A percentile compares a stretch with the other conserved stretches of the same genome.
These are phyloP conservation scores for Saguinus imperator DNA, from an alignment of 2,113 vertebrate species.

Conservation along the genomic window DNA sequence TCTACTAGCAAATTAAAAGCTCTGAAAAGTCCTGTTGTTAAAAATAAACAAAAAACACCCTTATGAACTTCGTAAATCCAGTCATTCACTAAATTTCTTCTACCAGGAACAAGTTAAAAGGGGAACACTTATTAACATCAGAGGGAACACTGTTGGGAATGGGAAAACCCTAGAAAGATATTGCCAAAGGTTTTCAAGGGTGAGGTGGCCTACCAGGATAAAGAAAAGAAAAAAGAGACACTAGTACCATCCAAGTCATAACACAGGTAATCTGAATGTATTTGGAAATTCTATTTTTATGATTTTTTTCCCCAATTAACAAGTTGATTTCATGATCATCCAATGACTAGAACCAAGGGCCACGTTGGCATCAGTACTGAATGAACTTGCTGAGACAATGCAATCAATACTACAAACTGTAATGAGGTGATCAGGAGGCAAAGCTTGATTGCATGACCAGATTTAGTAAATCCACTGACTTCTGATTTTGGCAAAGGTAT, in stretches of 20 bases:
- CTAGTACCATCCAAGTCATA: not conserved
- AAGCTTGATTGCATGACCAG: conserved; percentile 23
- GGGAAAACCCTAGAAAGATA: not conserved
- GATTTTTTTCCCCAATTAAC: conserved; percentile 3
- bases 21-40: not conserved
- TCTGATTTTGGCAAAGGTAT: conserved; percentile 40
- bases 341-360: conserved; percentile 3
- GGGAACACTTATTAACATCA: not conserved
- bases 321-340: conserved; percentile 33
- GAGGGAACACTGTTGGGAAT: not conserved
- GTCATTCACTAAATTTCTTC: not conserved
- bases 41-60: conserved; percentile 6
- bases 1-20: conserved; percentile 7
- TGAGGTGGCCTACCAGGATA: not conserved
- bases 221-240: not conserved
- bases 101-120: not conserved
- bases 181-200: conserved; percentile 24
- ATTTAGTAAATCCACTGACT: conserved; percentile 24
- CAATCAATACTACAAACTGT: conserved; percentile 16
- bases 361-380: not conserved
- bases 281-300: not conserved
- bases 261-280: not conserved
- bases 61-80: not conserved
- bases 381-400: not conserved
- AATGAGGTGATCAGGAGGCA: not conserved